Evolutionary conservation across 2,888 invertebrate genomes (phyloP), one percentile per base, ranked within the genome.

Genomic region (Amiota mariae): DNA sequence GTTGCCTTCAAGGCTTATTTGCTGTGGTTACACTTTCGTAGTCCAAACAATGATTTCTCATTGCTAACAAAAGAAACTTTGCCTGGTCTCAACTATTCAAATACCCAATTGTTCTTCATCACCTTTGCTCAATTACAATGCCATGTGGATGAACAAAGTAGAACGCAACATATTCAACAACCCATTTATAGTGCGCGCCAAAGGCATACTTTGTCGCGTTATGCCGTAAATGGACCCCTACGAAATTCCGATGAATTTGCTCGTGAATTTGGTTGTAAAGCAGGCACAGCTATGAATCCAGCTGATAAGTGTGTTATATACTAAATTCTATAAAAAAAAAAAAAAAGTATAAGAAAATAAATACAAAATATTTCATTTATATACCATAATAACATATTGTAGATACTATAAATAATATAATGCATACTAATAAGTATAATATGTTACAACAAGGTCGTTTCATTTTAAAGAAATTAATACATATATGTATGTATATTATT

Each of bases 61-160:
- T 64, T 77, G 0, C 78, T 89, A 0, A 68, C 77, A 8, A 85
- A 82, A 57, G 89, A 89, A 72, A 89, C 90, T 0, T 72, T 89
- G 6, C 81, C 88, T 0, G 84, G 81, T 0, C 74, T 89, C 0
- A 84, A 89, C 63, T 85, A 85, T 47, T 84, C 89, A 2, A 89
- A 89, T 47, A 89, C 89, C 1, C 90, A 87, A 46, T 77, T 89
- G 1, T 89, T 89, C 66, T 89, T 89, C 9, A 70, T 89, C 12
- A 76, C 85, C 47, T 89, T 81, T 74, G 88, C 89, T 1, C 89
- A 89, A 75, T 82, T 82, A 70, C 79, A 82, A 13, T 89, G 89
- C 61, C 77, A 74, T 3, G 79, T 81, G 0, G 79, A 75, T 0
- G 76, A 78, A 10, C 70, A 15, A 51, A 10, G 6, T 47, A 1